These are phyloP conservation scores for Anas platyrhynchos DNA, from an alignment of 2,113 vertebrate species.

Conservation along the genomic window DNA sequence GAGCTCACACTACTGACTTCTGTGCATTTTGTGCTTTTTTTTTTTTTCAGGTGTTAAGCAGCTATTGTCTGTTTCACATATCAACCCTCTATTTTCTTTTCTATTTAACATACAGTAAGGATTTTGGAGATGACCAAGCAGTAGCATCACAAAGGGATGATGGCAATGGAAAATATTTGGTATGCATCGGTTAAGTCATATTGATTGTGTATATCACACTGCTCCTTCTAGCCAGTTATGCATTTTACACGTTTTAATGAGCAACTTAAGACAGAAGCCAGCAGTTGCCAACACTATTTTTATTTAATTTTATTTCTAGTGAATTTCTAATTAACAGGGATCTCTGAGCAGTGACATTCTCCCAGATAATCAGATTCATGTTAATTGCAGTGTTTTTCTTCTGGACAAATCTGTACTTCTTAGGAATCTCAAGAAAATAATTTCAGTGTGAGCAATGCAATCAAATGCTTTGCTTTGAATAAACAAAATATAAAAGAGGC, in stretches of 20 bases:
- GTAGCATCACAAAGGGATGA: not conserved
- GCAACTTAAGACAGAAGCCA: not conserved
- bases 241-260: not conserved
- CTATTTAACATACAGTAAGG: not conserved
- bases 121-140: not conserved
- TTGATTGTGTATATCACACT: not conserved
- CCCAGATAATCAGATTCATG: not conserved
- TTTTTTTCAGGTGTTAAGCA: not conserved
- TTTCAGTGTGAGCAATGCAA: constrained; percentile 5
- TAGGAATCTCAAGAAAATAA: constrained; percentile 3
- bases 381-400: constrained; percentile 8
- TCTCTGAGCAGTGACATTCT: not conserved
- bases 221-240: not conserved
- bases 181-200: not conserved
- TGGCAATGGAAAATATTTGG: not conserved
- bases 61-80: not conserved
- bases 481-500: not conserved
- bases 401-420: not conserved
- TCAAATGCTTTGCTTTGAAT: constrained; percentile 18
- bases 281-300: not conserved
- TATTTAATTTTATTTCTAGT: not conserved
- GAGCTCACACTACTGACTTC: not conserved
- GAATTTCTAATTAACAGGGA: not conserved
- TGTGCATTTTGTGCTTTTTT: not conserved
- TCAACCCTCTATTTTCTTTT: not conserved